These are phyloP conservation scores for Ursus arctos DNA, from an alignment of 2,113 vertebrate genomes.

Conservation along the genomic window DNA sequence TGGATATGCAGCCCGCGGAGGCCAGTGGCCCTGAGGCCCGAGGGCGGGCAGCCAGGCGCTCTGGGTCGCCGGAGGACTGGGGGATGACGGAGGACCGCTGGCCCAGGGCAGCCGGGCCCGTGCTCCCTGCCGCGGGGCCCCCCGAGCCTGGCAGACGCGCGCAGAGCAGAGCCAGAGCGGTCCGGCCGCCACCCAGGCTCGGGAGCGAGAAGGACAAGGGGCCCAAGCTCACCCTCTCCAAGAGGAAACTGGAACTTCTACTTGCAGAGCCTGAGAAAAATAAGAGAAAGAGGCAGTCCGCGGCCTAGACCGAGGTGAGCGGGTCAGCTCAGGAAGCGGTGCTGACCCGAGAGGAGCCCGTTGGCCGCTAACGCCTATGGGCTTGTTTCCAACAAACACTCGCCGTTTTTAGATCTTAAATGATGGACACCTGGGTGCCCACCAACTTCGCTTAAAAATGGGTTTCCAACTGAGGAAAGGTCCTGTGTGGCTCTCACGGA, in stretches of 20 bases:
- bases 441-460: not conserved
- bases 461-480: not conserved
- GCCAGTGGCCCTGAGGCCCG: accelerated
- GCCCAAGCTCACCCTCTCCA: not conserved
- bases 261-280: slow-evolving; percentile 79
- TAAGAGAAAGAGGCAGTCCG: slow-evolving; percentile 79
- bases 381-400: not conserved
- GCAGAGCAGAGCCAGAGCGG: not conserved
- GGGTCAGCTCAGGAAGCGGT: accelerated
- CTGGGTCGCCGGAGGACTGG: not conserved
- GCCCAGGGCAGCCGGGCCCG: not conserved
- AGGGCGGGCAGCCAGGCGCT: accelerated
- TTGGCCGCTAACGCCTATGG: accelerated
- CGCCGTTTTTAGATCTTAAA: not conserved
- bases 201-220: not conserved
- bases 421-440: not conserved
- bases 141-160: accelerated
- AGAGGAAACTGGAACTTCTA: slow-evolving; percentile 84
- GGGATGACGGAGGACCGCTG: not conserved
- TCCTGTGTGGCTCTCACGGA: not conserved
- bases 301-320: slow-evolving; percentile 41
- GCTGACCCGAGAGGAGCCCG: accelerated
- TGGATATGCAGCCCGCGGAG: slow-evolving; percentile 81
- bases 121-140: not conserved
- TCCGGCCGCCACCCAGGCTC: accelerated